Conservation (phyloP, 1,140 invertebrate species). For the Macrobrachium rosenbergii region DNA sequence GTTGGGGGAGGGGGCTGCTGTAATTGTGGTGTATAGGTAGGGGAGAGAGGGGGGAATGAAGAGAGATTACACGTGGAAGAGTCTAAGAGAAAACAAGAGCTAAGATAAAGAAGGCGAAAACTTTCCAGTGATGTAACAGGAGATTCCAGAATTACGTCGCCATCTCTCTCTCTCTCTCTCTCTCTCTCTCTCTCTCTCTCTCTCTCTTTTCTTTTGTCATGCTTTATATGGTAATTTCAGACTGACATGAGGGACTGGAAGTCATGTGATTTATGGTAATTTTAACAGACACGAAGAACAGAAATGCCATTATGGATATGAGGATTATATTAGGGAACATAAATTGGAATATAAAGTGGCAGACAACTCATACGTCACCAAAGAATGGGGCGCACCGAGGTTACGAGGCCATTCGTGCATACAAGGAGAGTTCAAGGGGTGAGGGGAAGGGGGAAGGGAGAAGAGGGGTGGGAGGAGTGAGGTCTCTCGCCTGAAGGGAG, state of each 20-base stretch:
- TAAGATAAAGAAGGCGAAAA: not conserved
- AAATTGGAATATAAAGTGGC: slow-evolving; percentile 30
- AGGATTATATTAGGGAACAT: slow-evolving; percentile 37
- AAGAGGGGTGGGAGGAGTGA: not conserved
- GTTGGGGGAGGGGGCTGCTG: not conserved
- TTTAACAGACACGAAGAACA: slow-evolving; percentile 42
- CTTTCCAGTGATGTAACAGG: too few species aligned
- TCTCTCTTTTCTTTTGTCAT: too few species aligned
- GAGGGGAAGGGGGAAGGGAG: not conserved
- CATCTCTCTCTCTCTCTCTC: too few species aligned
- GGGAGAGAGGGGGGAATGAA: not conserved
- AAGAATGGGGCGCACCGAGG: not conserved
- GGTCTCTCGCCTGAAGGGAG: too few species aligned
- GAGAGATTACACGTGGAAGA: not conserved
- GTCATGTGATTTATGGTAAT: slow-evolving; percentile 39
- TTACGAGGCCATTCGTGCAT: not conserved
- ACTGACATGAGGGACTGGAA: not conserved
- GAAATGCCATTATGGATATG: slow-evolving; percentile 44
- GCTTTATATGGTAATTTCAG: not conserved
- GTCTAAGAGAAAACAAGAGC: not conserved
- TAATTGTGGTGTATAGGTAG: not conserved
- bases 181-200: too few species aligned
- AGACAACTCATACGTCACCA: slow-evolving; percentile 20
- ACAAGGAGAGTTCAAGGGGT: not conserved
- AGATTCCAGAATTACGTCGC: too few species aligned